Percentiles rank a stretch among this genome's conserved stretches.
Conservation (phyloP, 2,797 vertebrate genomes). For the Lutjanus campechanus region DNA sequence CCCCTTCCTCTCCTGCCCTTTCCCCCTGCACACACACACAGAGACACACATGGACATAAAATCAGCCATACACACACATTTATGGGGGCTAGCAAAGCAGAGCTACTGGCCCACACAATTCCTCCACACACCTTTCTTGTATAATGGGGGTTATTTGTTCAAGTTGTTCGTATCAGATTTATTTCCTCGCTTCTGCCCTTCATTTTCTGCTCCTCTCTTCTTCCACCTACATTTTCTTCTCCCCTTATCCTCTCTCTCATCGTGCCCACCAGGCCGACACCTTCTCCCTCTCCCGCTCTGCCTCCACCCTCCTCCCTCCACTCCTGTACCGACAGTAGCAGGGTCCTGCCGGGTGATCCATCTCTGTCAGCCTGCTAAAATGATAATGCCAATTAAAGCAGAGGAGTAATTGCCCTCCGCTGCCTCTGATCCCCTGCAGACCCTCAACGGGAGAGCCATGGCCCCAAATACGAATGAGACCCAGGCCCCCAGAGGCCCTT, state of each 20-base stretch:
- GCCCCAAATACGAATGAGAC: conserved; percentile 88
- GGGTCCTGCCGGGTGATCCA: conserved; percentile 87
- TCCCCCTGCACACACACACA: conserved; percentile 47
- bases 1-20: conserved; percentile 38
- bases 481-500: conserved; percentile 67
- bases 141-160: conserved; percentile 71
- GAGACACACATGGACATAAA: conserved; percentile 44
- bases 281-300: conserved; percentile 4
- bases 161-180: conserved; percentile 64
- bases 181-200: conserved; percentile 56
- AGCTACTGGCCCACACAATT: conserved; percentile 54
- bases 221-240: conserved; percentile 45
- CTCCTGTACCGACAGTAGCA: conserved; percentile 64
- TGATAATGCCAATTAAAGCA: conserved; percentile 97
- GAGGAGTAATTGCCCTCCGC: conserved; percentile 92
- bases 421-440: conserved; percentile 77
- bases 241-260: conserved; percentile 38
- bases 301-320: conserved; percentile 1
- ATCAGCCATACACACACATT: conserved; percentile 53
- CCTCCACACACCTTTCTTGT: conserved; percentile 41
- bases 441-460: conserved; percentile 85
- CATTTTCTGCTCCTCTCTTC: conserved; percentile 36
- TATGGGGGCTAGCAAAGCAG: conserved; percentile 17
- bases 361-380: conserved; percentile 95
- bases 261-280: conserved; percentile 51